Conservation (phyloP, 2,113 vertebrate genomes). For the Ochotona princeps region DNA sequence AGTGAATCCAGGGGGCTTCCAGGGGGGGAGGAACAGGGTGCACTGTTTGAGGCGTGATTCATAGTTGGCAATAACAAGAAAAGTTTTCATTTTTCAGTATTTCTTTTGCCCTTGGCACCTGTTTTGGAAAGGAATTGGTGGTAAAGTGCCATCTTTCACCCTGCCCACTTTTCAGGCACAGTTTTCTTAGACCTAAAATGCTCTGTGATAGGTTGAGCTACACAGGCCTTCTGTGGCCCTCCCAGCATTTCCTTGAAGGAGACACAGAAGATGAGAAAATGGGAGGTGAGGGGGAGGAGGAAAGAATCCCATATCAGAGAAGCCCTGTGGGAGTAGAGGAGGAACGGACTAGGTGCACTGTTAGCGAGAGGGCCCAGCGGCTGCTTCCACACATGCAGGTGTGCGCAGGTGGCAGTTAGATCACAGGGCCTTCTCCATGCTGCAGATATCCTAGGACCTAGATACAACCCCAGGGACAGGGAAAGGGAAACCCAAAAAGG, state of each 20-base stretch:
- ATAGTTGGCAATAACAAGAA: not conserved
- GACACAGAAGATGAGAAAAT: not conserved
- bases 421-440: not conserved
- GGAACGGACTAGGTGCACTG: not conserved
- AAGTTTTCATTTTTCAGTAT: not conserved
- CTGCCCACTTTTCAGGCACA: not conserved
- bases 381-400: not conserved
- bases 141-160: not conserved
- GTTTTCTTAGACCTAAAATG: not conserved
- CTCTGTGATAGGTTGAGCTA: not conserved
- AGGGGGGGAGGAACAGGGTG: not conserved
- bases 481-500: not conserved
- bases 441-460: not conserved
- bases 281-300: too few species aligned
- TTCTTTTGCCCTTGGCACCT: not conserved
- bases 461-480: not conserved
- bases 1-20: not conserved
- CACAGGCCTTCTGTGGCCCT: not conserved
- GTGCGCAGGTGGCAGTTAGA: not conserved
- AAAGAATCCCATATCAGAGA: not conserved
- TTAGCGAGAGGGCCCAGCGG: not conserved
- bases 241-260: not conserved
- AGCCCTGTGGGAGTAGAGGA: not conserved
- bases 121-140: not conserved
- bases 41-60: not conserved